Base-by-base conservation (phyloP, 2,797 vertebrate genomes). In the Hippocampus kuda region DNA sequence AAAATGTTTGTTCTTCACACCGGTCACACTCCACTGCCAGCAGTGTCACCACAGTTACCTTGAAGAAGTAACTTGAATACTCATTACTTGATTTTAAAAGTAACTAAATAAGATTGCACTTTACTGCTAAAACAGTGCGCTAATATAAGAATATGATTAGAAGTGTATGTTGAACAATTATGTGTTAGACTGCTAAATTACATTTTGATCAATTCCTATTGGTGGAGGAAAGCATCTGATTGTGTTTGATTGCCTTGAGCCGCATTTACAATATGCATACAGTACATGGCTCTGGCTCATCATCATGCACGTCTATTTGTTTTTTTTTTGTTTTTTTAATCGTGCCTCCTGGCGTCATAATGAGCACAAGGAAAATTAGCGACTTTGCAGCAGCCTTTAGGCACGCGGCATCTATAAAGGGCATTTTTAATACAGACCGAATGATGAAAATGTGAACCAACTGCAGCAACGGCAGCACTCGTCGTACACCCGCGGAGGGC, bases 371-470 rank as follows among this genome's bases (percentile, higher is more conserved):
- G 69, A 80, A 74, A 75, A 70, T 68, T 27, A 22, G 68, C 44
- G 51, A 76, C 71, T 77, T 67, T 75, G 64, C 61, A 81, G n/a
- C 66, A 66, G 81, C 88, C 84, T 75, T 71, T 69, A 68, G 79
- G 71, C 48, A 26, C 81, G 72, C 15, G 24, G n/a, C 38, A 68
- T 75, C 81, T 81, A 79, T 76, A 87, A 90, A 90, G 87, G 79
- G 79, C 87, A 89, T 88, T 89, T 90, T 86, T 85, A 86, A 90
- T 91, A 81, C 86, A 73, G 82, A 85, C 73, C 78, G 77, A 83
- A 68, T 51, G 38, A 75, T 76, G 74, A 76, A 86, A 83, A 86
- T 81, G 71, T 74, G 83, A 80, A 86, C 77, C 78, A 81, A 78
- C 77, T 77, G 72, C 75, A 79, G 77, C 77, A 79, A 76, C 57